phyloP scores from a whole-genome alignment of 2,113 vertebrate species.

The Grammomys surdaster region DNA sequence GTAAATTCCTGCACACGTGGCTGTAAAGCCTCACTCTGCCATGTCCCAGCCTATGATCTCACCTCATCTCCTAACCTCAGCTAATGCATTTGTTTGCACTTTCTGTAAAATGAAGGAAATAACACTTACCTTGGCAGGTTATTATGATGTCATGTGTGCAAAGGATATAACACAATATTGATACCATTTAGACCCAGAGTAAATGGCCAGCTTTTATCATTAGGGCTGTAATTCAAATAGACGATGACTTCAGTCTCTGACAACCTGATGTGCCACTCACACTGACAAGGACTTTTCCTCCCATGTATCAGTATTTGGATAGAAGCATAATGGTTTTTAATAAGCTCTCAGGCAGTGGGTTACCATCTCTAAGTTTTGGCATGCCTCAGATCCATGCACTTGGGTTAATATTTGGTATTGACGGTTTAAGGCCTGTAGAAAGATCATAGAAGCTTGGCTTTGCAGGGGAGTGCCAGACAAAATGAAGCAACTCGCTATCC shows the following conservation, averaged over 20 bases:
- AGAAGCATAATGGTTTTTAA: constrained; percentile 50
- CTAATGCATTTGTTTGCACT: neutral
- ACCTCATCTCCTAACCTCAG: neutral
- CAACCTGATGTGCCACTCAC: neutral
- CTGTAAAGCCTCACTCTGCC: neutral
- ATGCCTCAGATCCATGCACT: constrained; percentile 25
- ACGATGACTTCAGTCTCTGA: constrained; percentile 35
- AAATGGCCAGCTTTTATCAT: constrained; percentile 27
- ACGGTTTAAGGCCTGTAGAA: constrained; percentile 43
- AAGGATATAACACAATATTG: neutral
- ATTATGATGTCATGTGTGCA: neutral
- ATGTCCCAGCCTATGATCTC: neutral
- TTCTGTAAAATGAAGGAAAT: constrained; percentile 9
- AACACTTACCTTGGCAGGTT: neutral
- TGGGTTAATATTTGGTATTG: constrained; percentile 9
- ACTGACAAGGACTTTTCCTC: neutral
- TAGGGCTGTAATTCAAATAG: constrained; percentile 55
- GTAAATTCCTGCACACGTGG: accelerated
- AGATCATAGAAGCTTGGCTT: neutral
- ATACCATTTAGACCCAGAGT: neutral
- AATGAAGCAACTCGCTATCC: neutral
- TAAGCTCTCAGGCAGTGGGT: constrained; percentile 11
- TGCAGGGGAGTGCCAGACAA: neutral
- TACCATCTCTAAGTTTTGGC: neutral
- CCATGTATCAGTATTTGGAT: neutral